Percentiles rank a stretch among this genome's conserved stretches.
Conservation (phyloP, 2,888 invertebrate genomes). For the Hoplodrina ambigua region DNA sequence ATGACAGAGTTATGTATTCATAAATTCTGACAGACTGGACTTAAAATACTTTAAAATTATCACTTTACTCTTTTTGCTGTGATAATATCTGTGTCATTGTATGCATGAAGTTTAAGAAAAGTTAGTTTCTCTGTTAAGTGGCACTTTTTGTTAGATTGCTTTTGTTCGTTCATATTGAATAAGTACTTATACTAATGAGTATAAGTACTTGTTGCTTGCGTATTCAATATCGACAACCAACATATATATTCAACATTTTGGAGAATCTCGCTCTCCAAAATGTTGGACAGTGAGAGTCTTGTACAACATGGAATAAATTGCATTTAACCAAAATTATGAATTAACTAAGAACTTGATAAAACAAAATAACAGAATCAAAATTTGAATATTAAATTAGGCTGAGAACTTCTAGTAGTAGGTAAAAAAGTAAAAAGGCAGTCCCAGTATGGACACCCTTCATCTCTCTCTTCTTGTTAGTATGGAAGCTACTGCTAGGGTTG, state of each 20-base stretch:
- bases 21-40: background rate
- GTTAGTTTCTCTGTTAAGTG: background rate
- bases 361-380: too few species aligned
- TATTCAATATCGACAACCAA: too few species aligned
- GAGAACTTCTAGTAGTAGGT: too few species aligned
- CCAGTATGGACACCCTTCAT: too few species aligned
- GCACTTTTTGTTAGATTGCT: background rate
- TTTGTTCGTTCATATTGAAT: background rate
- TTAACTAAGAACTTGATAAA: background rate
- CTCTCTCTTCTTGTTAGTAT: too few species aligned
- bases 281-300: background rate
- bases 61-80: slow-evolving; percentile 1
- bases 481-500: too few species aligned
- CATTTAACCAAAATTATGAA: background rate
- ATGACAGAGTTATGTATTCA: background rate
- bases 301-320: background rate
- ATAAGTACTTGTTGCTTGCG: too few species aligned
- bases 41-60: background rate
- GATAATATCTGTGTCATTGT: background rate
- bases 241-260: too few species aligned
- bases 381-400: too few species aligned
- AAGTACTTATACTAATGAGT: background rate
- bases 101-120: background rate
- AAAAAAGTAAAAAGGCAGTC: too few species aligned
- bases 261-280: too few species aligned